These are phyloP conservation scores for Hormaphis cornu DNA, from an alignment of 1,140 invertebrate species.

Conservation along the genomic window DNA sequence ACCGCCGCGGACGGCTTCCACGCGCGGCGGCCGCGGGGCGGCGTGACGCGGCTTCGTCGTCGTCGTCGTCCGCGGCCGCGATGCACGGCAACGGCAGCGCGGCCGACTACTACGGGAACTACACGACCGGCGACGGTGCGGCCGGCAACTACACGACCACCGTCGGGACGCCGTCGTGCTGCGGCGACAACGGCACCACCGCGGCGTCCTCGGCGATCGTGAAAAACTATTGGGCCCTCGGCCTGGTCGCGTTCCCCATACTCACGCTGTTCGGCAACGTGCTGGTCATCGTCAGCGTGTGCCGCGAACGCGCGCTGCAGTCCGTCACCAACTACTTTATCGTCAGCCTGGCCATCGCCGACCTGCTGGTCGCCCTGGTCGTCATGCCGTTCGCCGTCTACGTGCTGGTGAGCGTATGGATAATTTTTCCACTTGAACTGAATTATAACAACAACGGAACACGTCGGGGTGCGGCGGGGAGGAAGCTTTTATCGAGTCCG, in stretches of 20 bases:
- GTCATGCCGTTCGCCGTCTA: conserved; percentile 99
- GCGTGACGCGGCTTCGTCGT: background rate
- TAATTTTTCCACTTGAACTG: background rate
- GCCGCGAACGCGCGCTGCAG: conserved; percentile 76
- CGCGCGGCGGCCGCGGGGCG: background rate
- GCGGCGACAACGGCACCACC: background rate
- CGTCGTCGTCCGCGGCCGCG: too few relatives aligned
- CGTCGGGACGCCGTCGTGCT: background rate
- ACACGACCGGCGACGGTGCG: conserved; percentile 1
- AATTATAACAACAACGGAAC: too few relatives aligned
- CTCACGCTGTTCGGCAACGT: conserved; percentile 94
- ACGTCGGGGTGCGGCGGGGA: too few relatives aligned
- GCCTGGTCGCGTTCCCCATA: conserved; percentile 80
- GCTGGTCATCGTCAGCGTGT: conserved; percentile 88
- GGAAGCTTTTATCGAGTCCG: too few relatives aligned
- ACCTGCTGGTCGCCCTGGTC: conserved; percentile 87
- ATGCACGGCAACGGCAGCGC: background rate
- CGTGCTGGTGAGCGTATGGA: conserved; percentile 72
- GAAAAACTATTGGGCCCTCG: conserved; percentile 73
- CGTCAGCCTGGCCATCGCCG: conserved; percentile 92
- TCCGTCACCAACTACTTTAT: conserved; percentile 98
- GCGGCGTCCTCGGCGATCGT: conserved; percentile 42
- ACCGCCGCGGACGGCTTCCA: background rate
- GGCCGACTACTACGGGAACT: background rate
- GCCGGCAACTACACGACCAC: background rate